A percentile compares a stretch with the other conserved stretches of the same genome.
Conservation (phyloP, 2,888 invertebrate genomes). For the Gerris lacustris region DNA sequence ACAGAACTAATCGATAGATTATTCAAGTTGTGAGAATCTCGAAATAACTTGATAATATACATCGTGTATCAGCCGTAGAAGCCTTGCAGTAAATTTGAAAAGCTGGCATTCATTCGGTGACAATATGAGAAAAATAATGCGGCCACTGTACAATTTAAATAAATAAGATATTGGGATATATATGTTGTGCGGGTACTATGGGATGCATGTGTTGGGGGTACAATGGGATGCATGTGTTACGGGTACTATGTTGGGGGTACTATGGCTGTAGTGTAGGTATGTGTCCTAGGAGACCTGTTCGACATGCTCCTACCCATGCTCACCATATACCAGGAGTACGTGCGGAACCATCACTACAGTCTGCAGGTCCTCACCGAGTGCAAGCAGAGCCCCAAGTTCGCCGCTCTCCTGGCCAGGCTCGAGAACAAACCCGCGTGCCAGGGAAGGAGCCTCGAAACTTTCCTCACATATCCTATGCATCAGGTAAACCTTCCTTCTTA, state of each 20-base stretch:
- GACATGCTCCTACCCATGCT: conserved; percentile 90
- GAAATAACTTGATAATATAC: no score
- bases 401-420: conserved; percentile 60
- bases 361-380: conserved; percentile 84
- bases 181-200: no score
- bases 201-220: not conserved
- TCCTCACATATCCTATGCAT: conserved; percentile 88
- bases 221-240: not conserved
- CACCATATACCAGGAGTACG: conserved; percentile 89
- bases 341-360: conserved; percentile 86
- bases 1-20: no score
- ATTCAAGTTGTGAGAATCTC: no score
- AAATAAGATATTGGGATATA: no score
- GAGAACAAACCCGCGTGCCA: conserved; percentile 79
- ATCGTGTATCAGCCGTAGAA: no score
- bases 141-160: no score
- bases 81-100: no score
- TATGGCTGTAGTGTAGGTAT: conserved; percentile 1
- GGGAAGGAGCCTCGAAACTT: conserved; percentile 72
- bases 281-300: conserved; percentile 68
- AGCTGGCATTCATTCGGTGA: no score
- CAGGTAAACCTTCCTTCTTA: conserved; percentile 48
- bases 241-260: not conserved
- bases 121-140: no score
- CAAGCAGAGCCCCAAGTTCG: conserved; percentile 69